Percentiles rank a stretch among this genome's conserved stretches.
Conservation (phyloP, 2,797 vertebrate genomes). For the Microctenopoma stevenorrisi region DNA sequence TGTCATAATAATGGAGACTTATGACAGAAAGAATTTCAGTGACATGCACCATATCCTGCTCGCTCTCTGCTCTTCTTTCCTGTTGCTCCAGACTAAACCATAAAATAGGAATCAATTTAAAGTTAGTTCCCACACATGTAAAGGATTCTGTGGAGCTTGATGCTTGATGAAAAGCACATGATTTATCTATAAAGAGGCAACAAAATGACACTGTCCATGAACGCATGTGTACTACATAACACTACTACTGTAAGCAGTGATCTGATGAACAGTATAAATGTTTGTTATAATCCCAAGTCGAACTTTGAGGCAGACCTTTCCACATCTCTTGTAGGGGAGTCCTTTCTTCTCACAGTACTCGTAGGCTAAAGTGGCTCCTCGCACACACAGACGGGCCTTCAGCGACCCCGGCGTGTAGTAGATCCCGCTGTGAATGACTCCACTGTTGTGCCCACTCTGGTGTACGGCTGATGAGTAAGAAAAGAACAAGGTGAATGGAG, state of each 20-base stretch:
- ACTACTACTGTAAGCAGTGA: neutral
- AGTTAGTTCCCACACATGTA: no score
- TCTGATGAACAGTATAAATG: neutral
- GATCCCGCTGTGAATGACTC: conserved; percentile 97
- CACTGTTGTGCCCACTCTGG: conserved; percentile 97
- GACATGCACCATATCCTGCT: no score
- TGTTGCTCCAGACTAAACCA: neutral
- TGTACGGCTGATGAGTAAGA: conserved; percentile 83
- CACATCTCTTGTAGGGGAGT: conserved; percentile 92
- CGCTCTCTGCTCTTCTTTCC: no score
- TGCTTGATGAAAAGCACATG: neutral
- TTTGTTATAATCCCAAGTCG: neutral
- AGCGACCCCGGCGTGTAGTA: conserved; percentile 97
- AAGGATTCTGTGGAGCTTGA: neutral
- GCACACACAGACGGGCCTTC: conserved; percentile 94
- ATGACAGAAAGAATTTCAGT: no score
- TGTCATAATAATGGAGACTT: no score
- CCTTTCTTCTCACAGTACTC: conserved; percentile 93
- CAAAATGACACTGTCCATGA: neutral
- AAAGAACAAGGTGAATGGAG: neutral
- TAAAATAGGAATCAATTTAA: neutral
- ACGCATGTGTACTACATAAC: neutral
- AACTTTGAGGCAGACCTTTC: conserved; percentile 85
- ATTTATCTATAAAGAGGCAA: neutral
- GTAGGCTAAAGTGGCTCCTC: conserved; percentile 90